Conservation (phyloP, 2,797 vertebrate genomes). For the Spondyliosoma cantharus region DNA sequence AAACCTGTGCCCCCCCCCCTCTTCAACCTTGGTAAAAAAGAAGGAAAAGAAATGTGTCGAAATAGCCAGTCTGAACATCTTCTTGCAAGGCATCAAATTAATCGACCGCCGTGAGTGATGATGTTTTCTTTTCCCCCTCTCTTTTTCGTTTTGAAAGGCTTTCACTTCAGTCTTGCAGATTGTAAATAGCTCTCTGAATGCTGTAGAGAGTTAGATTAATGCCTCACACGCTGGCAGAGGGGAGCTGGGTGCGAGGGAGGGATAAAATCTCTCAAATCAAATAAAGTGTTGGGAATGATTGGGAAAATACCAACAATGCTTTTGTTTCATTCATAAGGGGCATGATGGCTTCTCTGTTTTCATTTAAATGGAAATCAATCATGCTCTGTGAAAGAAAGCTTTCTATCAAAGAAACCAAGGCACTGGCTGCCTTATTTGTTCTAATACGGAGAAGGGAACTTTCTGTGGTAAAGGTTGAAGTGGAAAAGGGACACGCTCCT, state of each 20-base stretch:
- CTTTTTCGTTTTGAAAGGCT: slow-evolving; percentile 64
- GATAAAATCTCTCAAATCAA: slow-evolving; percentile 56
- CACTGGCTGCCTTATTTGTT: slow-evolving; percentile 45
- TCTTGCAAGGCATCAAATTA: slow-evolving; percentile 63
- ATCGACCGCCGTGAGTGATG: slow-evolving; percentile 65
- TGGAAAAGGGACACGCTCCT: slow-evolving; percentile 1
- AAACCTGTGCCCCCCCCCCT: slow-evolving; percentile 41
- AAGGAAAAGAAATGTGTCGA: slow-evolving; percentile 38
- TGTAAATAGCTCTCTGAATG: slow-evolving; percentile 75
- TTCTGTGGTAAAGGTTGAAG: slow-evolving; percentile 37
- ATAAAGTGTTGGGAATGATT: slow-evolving; percentile 58
- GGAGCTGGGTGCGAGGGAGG: slow-evolving; percentile 37
- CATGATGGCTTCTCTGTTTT: slow-evolving; percentile 46
- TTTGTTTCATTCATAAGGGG: slow-evolving; percentile 62
- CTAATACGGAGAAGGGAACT: slow-evolving; percentile 18
- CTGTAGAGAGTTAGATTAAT: slow-evolving; percentile 67
- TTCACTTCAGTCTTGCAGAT: slow-evolving; percentile 57
- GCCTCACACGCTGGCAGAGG: slow-evolving; percentile 47
- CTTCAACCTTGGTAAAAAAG: slow-evolving; percentile 41
- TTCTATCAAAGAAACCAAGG: slow-evolving; percentile 32
- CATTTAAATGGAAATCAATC: slow-evolving; percentile 71
- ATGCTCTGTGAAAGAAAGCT: slow-evolving; percentile 47
- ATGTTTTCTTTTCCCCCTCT: slow-evolving; percentile 50
- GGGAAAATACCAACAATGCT: slow-evolving; percentile 59
- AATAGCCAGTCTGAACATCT: slow-evolving; percentile 50